phyloP scores from a whole-genome alignment of 2,797 vertebrate genomes.

The Coranthus polyacanthus region DNA sequence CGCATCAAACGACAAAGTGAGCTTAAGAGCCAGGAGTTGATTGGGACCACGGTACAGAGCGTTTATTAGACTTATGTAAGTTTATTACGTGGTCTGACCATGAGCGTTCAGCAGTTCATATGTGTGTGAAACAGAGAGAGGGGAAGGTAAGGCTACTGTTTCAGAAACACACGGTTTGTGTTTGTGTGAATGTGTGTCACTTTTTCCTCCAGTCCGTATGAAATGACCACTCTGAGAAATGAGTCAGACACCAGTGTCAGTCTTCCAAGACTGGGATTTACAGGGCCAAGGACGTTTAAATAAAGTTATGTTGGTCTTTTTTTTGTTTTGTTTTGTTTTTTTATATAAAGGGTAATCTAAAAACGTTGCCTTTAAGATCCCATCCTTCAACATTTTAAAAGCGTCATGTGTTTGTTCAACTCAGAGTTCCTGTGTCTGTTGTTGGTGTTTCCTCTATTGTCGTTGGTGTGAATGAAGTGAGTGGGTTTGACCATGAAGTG shows the following conservation, averaged over 20 bases:
- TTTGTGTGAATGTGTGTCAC: conserved; percentile 39
- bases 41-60: no score
- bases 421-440: conserved; percentile 11
- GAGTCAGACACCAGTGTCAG: conserved; percentile 55
- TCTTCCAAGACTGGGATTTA: neutral
- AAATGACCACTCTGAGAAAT: conserved; percentile 57
- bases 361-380: neutral
- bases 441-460: conserved; percentile 7
- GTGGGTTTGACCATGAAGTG: conserved; percentile 39
- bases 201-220: conserved; percentile 55
- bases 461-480: conserved; percentile 40
- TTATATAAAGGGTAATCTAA: no score
- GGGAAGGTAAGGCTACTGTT: neutral
- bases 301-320: no score
- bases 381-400: conserved; percentile 3
- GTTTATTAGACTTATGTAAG: no score
- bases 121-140: conserved; percentile 10
- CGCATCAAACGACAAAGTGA: no score
- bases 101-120: neutral
- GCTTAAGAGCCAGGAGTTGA: no score
- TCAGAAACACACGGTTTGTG: conserved; percentile 7
- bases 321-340: no score
- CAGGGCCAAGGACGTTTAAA: no score
- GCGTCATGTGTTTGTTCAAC: neutral
- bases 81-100: no score